Base-by-base conservation (phyloP, 2,888 invertebrate species). In the Trypoxylon attenuatum region DNA sequence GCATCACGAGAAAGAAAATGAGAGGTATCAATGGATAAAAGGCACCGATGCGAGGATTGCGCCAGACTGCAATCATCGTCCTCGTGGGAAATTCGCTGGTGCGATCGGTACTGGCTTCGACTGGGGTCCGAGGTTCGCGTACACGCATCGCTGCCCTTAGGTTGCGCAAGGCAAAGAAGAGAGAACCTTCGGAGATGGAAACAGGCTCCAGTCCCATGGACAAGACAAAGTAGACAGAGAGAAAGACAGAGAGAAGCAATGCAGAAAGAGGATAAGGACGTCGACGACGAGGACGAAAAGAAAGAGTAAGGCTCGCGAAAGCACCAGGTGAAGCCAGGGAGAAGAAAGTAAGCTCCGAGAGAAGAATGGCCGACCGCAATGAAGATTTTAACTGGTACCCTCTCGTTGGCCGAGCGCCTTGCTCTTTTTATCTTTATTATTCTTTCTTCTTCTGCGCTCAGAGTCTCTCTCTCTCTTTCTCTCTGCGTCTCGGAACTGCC, bases 381-480 rank as follows among this genome's bases (percentile, higher is more conserved):
- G 84, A 84, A 84, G 83, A 84, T 85, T 85, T 84, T 85, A 85
- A 84, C 82, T 80, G 75, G 80, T 82, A 81, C 78, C 79, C 74
- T 66, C 76, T 67, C 42, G 58, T 59, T 60, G 64, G 53, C 58
- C 59, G 33, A 41, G 51, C 59, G 69, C 42, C 27, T 64, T 58
- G 61, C 41, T 60, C 67, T 62, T 73, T 68, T 76, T n/a, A n/a
- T n/a, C n/a, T n/a, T n/a, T 75, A 54, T 73, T 75, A 70, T 73
- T 63, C 59, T 76, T 73, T 73, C 66, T 72, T 67, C 63, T 46
- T 43, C 45, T 55, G 41, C 53, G 51, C 43, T 33, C 33, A 29
- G 38, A 46, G 53, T 52, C 54, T 16, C 52, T 39, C 22, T 33
- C 18, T 47, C 53, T 29, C 49, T 25, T 13, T 4, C 45, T 25